Percentiles rank a stretch among this genome's conserved stretches.
Conservation (phyloP, 2,888 invertebrate species). For the Periphyllus acericola region DNA sequence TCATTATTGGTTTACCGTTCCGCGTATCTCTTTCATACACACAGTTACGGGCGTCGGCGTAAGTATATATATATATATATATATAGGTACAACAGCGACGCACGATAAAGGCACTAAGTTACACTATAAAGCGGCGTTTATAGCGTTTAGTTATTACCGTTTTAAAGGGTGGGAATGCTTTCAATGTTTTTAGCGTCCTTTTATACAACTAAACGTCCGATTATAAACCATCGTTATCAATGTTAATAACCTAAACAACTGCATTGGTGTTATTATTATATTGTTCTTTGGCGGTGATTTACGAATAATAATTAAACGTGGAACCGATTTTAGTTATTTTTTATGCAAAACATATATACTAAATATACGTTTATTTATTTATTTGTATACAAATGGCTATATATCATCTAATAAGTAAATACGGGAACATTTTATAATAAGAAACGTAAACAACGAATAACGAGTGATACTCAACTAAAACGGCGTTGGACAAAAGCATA, state of each 20-base stretch:
- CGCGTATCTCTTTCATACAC: not conserved
- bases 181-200: conserved; percentile 1
- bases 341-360: not conserved
- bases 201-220: not conserved
- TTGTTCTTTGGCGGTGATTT: conserved; percentile 7
- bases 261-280: conserved; percentile 8
- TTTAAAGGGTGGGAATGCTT: conserved; percentile 2
- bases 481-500: not conserved
- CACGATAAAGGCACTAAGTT: not conserved
- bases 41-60: not conserved
- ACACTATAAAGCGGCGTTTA: conserved; percentile 18
- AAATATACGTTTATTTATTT: not conserved
- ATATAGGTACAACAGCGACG: conserved; percentile 3
- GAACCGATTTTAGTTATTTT: not conserved
- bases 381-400: not conserved
- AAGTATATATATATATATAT: not conserved
- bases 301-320: not conserved
- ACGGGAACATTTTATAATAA: not conserved
- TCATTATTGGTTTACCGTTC: not conserved
- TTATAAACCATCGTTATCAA: conserved; percentile 21
- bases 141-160: conserved; percentile 24
- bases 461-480: not conserved
- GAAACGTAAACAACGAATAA: not conserved
- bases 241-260: conserved; percentile 38
- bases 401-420: not conserved